These are phyloP conservation scores for Ellobius talpinus DNA, from an alignment of 2,113 vertebrate genomes.

Conservation along the genomic window DNA sequence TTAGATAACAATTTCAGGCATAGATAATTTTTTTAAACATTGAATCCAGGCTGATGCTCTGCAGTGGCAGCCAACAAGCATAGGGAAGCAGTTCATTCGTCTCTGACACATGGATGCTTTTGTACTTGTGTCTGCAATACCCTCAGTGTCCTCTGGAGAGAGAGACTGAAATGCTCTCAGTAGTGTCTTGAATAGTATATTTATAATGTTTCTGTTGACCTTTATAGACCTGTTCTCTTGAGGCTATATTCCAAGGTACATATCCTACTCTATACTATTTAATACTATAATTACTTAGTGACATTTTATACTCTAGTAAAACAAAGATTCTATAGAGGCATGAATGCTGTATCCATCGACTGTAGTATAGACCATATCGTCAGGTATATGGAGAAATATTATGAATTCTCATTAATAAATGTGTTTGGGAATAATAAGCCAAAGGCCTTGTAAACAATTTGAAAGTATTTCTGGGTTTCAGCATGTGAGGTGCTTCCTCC, in stretches of 20 bases:
- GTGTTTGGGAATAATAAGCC: slow-evolving; percentile 25
- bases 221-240: slow-evolving; percentile 29
- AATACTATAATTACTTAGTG: slow-evolving; percentile 4
- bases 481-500: background rate
- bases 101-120: background rate
- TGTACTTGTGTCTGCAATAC: background rate
- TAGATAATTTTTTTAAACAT: slow-evolving; percentile 5
- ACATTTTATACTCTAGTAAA: background rate
- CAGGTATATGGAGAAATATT: background rate
- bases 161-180: background rate
- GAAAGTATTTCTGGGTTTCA: background rate
- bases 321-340: background rate
- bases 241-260: background rate
- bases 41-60: background rate
- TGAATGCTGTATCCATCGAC: background rate
- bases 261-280: background rate
- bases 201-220: background rate
- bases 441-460: background rate
- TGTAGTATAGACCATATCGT: background rate
- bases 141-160: background rate
- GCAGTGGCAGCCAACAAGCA: background rate
- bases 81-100: background rate
- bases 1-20: background rate
- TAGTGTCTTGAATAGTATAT: background rate
- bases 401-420: background rate